Base-by-base conservation (phyloP, 2,113 vertebrate species). In the Mus pahari region DNA sequence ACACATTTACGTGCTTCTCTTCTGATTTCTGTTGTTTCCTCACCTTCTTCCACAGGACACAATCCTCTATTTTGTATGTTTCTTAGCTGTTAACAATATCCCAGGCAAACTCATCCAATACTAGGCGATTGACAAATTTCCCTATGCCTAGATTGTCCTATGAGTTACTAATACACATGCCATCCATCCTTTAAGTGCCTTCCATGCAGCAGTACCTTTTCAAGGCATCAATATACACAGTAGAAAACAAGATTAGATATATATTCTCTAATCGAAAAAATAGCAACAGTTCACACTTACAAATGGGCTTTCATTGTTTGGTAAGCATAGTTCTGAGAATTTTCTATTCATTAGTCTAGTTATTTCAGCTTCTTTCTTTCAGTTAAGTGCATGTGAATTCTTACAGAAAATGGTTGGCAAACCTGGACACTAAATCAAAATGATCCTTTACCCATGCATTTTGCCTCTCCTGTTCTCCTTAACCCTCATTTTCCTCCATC, bases 401-500 rank as follows among this genome's bases (percentile, higher is more conserved):
- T 91, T 16, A 68, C 11, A 96, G 39, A 83, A 94, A 93, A 66
- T n/a, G 93, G 8, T 64, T 86, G 45, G 3, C 31, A 70, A 12
- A 74, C 39, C 31, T 53, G 14, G 3, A 7, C 0, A 87, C 1
- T 73, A 77, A 87, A 24, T 53, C 22, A 90, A 96, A 48, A 33
- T 84, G 19, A 13, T 92, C 14, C 14, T 7, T 19, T 53, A 53
- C 1, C 2, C 11, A 77, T 82, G 24, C 1, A 12, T 3, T 70
- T 13, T 75, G 3, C 28, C 2, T 71, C 73, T 58, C n/a, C 7
- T 26, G 2, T n/a, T 81, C 60, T 20, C 31, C 17, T 31, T 45
- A 31, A 2, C 3, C 9, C 5, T 79, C 12, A 20, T 87, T 42
- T 58, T 64, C n/a, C 3, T 42, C 55, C 6, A 31, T 9, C 13